Conservation (phyloP, 2,888 invertebrate genomes). For the Ethmia dodecea region DNA sequence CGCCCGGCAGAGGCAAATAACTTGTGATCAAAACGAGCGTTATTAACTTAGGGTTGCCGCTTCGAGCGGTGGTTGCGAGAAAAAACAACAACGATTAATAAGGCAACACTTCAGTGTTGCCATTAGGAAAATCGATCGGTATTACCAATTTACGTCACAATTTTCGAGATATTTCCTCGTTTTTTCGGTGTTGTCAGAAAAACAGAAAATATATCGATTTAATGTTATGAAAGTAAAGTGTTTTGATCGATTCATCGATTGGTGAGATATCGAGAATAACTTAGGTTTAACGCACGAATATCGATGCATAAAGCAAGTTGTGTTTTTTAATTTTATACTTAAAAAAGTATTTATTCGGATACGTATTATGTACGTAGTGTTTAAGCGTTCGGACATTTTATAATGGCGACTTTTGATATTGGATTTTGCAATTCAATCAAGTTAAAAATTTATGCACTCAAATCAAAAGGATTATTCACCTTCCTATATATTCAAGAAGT, state of each 20-base stretch:
- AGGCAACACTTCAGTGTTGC: slow-evolving; percentile 11
- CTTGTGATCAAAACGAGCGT: slow-evolving; percentile 22
- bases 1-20: slow-evolving; percentile 11
- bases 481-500: too few relatives aligned
- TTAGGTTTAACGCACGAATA: slow-evolving; percentile 42
- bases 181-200: too few relatives aligned
- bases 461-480: too few relatives aligned
- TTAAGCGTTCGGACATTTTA: slow-evolving; percentile 33
- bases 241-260: neutral
- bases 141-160: too few relatives aligned
- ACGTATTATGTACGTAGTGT: slow-evolving; percentile 53
- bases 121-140: slow-evolving; percentile 5
- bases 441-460: too few relatives aligned
- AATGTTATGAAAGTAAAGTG: too few relatives aligned
- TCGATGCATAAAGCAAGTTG: slow-evolving; percentile 61
- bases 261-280: slow-evolving; percentile 1
- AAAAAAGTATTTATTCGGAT: slow-evolving; percentile 67
- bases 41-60: slow-evolving; percentile 17
- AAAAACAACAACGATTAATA: slow-evolving; percentile 9
- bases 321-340: slow-evolving; percentile 74
- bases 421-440: too few relatives aligned
- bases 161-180: too few relatives aligned
- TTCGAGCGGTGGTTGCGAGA: slow-evolving; percentile 3
- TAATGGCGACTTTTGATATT: slow-evolving; percentile 12
- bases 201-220: too few relatives aligned